Evolutionary conservation across 2,113 vertebrate species (phyloP).

Genomic region (Passer domesticus): DNA sequence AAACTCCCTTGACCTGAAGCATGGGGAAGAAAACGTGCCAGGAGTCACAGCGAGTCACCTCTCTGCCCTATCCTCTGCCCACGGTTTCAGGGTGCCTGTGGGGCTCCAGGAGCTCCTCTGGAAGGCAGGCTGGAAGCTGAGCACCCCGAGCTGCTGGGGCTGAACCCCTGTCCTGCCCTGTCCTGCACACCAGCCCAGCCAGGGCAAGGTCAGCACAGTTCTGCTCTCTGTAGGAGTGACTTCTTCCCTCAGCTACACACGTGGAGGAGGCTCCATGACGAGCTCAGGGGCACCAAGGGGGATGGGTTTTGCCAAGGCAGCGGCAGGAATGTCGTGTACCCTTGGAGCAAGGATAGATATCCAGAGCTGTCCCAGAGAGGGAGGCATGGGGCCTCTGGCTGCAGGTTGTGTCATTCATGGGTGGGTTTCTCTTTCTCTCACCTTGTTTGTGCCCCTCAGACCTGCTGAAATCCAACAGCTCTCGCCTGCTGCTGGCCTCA

Average conservation of each 20-base stretch:
- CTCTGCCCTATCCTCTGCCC: not conserved
- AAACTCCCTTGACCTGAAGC: not conserved
- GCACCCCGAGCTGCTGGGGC: not conserved
- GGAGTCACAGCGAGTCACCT: not conserved
- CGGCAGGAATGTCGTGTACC: not conserved
- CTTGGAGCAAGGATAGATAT: not conserved
- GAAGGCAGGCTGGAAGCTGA: not conserved
- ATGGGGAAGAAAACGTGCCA: not conserved
- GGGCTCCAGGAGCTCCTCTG: not conserved
- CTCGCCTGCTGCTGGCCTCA: slow-evolving; percentile 69
- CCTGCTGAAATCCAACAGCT: slow-evolving; percentile 75
- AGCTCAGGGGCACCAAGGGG: fast-evolving
- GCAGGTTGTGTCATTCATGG: not conserved
- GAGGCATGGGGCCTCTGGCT: not conserved
- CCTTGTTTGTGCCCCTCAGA: slow-evolving; percentile 62
- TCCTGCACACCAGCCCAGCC: not conserved
- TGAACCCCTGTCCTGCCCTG: fast-evolving
- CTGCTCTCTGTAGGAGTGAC: not conserved
- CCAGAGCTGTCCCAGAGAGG: not conserved
- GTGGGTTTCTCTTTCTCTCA: not conserved
- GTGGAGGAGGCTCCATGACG: not conserved
- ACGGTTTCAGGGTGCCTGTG: fast-evolving
- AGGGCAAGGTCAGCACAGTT: not conserved
- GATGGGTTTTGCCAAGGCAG: not conserved
- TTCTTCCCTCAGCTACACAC: not conserved